Conservation (phyloP, 1,140 invertebrate species). For the Ostrea edulis region DNA sequence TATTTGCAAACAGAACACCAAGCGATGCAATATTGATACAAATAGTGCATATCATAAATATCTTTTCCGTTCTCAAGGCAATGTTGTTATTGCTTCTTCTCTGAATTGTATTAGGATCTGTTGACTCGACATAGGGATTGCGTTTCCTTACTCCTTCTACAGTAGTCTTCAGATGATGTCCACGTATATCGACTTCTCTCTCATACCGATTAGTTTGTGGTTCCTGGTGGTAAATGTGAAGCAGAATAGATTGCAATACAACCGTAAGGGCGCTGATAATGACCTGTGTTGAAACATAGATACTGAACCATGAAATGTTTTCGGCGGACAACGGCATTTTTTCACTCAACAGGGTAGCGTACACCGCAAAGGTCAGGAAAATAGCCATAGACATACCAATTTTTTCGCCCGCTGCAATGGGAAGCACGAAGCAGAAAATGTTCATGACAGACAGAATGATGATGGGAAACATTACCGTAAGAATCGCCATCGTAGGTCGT, state of each 20-base stretch:
- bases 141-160: neutral
- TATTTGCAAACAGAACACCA: neutral
- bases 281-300: neutral
- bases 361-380: slow-evolving; percentile 37
- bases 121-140: neutral
- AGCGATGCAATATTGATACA: neutral
- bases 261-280: neutral
- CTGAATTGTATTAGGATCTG: neutral
- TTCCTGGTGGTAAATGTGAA: neutral
- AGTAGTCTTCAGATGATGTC: neutral
- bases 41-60: neutral
- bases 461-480: neutral
- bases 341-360: neutral
- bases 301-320: neutral
- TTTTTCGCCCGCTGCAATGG: slow-evolving; percentile 11
- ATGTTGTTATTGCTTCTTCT: neutral
- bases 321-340: neutral
- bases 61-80: neutral
- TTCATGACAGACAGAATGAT: neutral
- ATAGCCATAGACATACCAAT: slow-evolving; percentile 38
- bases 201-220: neutral
- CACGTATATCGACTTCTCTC: neutral
- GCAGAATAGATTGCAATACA: neutral
- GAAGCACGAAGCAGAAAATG: neutral
- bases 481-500: neutral